Base-by-base conservation (phyloP, 2,888 invertebrate species). In the Lapara coniferarum region DNA sequence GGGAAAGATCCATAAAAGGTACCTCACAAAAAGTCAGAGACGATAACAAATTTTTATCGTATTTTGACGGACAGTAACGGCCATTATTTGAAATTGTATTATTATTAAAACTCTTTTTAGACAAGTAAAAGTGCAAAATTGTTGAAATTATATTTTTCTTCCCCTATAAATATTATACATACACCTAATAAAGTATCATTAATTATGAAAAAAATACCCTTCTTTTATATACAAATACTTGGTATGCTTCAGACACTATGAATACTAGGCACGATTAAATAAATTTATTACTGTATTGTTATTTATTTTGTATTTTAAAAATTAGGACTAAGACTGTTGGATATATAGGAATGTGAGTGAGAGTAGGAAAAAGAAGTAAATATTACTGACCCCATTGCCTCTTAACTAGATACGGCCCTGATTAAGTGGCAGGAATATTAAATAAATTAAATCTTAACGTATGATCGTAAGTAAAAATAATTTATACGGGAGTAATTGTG, bases 271-370 rank as follows among this genome's bases (percentile, higher is more conserved):
- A 53, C 16, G 16, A 16, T 53, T 53, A 16, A 53, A 53, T 53
- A 53, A 16, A 53, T 53, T 53, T n/a, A 16, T 53, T 53, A 3
- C 2, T 53, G 16, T 53, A n/a, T 53, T 63, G 63, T 63, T 63
- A 63, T 63, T 63, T 49, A 46, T 63, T 63, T 63, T 63, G 46
- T 63, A 49, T 46, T 59, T 59, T 16, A 10, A 44, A 16, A 58
- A 59, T 19, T 19, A 46, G 12, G 46, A 55, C 19, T 63, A 63
- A 25, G 49, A 19, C 16, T 19, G 46, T 16, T 10, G 63, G 12
- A 59, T 46, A 16, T 44, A 46, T 55, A 12, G 55, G 53, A 53
- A 55, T 55, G 55, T 19, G 13, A 63, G 49, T 63, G 25, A 49
- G 10, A 44, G 59, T 44, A 46, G 46, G 8, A 63, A 57, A 25